A percentile compares a stretch with the other conserved stretches of the same genome.
These are phyloP conservation scores for Parus major DNA, from an alignment of 2,113 vertebrate species.

Conservation along the genomic window DNA sequence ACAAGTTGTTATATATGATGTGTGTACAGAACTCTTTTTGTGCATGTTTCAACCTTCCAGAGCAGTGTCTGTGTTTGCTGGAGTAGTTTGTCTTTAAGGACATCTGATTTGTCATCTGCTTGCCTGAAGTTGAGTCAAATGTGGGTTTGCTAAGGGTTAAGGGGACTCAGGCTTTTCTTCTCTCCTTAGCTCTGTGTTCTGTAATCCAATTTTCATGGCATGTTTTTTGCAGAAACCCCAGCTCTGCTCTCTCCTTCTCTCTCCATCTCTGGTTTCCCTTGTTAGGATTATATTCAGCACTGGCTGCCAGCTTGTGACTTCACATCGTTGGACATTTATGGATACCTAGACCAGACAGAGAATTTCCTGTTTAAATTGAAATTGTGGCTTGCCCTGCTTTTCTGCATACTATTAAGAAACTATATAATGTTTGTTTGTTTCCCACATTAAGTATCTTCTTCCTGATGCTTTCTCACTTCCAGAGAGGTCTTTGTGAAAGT, in stretches of 20 bases:
- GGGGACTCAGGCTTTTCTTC: neutral
- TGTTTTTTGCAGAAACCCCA: neutral
- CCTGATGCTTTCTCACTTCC: neutral
- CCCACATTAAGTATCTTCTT: neutral
- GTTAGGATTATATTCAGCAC: neutral
- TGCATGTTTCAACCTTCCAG: neutral
- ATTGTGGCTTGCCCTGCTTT: neutral
- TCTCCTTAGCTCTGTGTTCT: neutral
- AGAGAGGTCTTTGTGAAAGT: neutral
- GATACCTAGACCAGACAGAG: neutral
- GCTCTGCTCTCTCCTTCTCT: neutral
- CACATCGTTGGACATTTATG: neutral
- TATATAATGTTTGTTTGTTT: neutral
- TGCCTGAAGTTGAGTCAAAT: neutral
- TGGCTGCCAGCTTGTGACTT: neutral
- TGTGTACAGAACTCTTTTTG: neutral
- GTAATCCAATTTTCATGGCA: neutral
- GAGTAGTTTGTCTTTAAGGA: neutral
- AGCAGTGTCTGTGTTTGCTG: neutral
- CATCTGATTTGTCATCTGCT: neutral
- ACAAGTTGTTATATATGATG: neutral
- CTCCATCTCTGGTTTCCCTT: neutral
- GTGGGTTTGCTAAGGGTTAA: neutral
- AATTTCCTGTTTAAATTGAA: slow-evolving; percentile 6
- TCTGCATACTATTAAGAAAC: neutral